Evolutionary conservation across 1,140 invertebrate species (phyloP), one percentile per base, ranked within the genome.

Genomic region (Papilio xuthus): DNA sequence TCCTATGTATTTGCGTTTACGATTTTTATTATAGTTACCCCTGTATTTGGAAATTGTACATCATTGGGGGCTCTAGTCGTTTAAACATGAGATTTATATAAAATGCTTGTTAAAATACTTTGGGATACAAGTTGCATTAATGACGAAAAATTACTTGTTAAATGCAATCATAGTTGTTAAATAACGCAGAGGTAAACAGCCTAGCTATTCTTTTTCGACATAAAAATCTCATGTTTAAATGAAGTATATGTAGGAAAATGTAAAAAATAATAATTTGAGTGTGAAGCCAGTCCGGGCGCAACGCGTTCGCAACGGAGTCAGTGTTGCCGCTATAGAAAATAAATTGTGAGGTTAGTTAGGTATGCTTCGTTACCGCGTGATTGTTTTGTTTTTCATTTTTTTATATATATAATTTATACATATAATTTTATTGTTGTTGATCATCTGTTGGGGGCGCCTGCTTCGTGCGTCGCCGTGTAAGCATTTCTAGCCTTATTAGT

Each of bases 351-450:
- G 70, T 81, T 80, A 81, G 70, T 78, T 78, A 82, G 56, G 80
- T 80, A 71, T 78, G 80, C 82, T 81, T 83, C 76, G 83, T 81
- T 81, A 80, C 72, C 78, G 85, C 82, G 83, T 86, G 84, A 42
- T 87, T 85, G 86, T 84, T 86, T 87, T 84, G 71, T 80, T 81
- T 81, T 83, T 80, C 13, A 79, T 74, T 81, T 77, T 82, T 79
- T 80, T 60, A 63, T 63, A 63, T 28, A 72, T 82, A 47, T n/a
- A n/a, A n/a, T 81, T 79, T 80, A 80, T 82, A 81, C 53, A 78
- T 83, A 82, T 82, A 78, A 79, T 82, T 82, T 81, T 72, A 84
- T 82, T 82, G 83, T 86, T 86, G 81, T 83, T 77, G 41, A 74
- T 83, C 81, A 74, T 83, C 74, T 77, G 79, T 82, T 75, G 53